Evolutionary conservation across 2,797 vertebrate genomes (phyloP).

Genomic region (Myotis vivesi): DNA sequence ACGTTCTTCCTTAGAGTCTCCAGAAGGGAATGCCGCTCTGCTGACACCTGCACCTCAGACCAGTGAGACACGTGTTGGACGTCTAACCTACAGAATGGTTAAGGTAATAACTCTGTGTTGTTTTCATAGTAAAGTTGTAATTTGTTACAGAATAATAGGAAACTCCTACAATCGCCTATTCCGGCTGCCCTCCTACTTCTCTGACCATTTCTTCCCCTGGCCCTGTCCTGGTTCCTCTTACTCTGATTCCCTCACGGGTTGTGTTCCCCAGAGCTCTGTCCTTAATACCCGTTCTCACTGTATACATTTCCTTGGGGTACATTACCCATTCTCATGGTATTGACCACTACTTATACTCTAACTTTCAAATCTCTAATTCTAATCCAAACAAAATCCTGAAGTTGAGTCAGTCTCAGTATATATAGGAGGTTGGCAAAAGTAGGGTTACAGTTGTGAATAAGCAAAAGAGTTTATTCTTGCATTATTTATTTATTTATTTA

Average conservation of each 20-base stretch:
- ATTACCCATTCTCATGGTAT: neutral
- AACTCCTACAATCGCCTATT: neutral
- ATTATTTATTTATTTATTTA: neutral
- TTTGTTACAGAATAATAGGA: neutral
- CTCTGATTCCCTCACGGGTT: neutral
- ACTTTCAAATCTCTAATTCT: neutral
- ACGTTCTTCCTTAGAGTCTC: neutral
- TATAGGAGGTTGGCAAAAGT: neutral
- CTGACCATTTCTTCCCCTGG: neutral
- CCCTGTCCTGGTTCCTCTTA: neutral
- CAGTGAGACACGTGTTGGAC: neutral
- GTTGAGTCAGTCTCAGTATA: neutral
- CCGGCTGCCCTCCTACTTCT: neutral
- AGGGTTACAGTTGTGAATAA: neutral
- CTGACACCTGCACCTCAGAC: neutral
- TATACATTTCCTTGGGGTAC: neutral
- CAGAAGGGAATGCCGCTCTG: neutral
- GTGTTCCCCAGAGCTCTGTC: neutral
- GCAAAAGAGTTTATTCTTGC: neutral
- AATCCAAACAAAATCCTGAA: neutral
- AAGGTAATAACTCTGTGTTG: neutral
- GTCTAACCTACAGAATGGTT: neutral
- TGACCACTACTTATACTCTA: neutral
- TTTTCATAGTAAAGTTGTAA: neutral
- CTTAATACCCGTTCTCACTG: neutral